Conservation (phyloP, 2,888 invertebrate species). For the Gerosis bhagava region DNA sequence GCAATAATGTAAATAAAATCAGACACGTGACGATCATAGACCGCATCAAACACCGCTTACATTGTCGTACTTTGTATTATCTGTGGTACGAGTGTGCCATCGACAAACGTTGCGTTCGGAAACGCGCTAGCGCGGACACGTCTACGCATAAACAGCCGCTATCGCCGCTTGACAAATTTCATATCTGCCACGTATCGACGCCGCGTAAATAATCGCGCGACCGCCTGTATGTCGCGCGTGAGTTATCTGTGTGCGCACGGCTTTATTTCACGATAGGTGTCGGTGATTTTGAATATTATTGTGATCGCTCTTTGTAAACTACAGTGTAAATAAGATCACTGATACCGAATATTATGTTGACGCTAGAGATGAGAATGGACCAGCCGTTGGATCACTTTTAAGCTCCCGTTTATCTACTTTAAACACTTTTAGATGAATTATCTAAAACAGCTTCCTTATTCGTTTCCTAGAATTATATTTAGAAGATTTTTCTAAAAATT, state of each 20-base stretch:
- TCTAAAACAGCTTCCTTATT: no score
- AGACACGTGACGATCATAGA: no score
- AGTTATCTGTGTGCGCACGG: conserved; percentile 41
- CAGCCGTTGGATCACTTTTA: no score
- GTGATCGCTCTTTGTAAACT: conserved; percentile 3
- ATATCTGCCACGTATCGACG: conserved; percentile 74
- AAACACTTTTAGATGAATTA: no score
- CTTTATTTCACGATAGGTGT: conserved; percentile 35
- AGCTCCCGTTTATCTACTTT: no score
- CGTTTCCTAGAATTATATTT: no score
- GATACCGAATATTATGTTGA: no score
- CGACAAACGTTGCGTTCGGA: conserved; percentile 24
- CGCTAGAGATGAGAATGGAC: no score
- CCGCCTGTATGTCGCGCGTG: conserved; percentile 49
- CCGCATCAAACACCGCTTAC: neutral
- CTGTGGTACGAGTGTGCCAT: no score
- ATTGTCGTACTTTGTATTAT: conserved; percentile 29
- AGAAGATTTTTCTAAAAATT: no score
- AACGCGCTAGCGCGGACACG: conserved; percentile 36
- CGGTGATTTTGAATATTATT: conserved; percentile 20
- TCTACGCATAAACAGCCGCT: conserved; percentile 66
- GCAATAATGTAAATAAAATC: no score
- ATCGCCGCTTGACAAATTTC: conserved; percentile 71
- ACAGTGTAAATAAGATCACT: conserved; percentile 1
- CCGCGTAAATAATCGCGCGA: conserved; percentile 61